phyloP scores from a whole-genome alignment of 1,140 invertebrate species.

The Hermetia illucens region DNA sequence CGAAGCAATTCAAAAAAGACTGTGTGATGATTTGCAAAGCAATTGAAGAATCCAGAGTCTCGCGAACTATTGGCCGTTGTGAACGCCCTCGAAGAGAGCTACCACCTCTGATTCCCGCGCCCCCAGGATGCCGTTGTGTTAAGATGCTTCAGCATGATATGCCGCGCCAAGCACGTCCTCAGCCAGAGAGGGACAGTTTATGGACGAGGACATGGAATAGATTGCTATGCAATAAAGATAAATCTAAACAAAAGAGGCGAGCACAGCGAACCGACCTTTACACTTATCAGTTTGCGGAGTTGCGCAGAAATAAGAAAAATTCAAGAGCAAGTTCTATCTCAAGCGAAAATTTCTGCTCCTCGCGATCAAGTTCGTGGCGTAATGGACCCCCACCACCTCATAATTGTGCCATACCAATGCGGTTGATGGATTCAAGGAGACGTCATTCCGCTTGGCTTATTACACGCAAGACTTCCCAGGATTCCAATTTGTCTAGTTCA shows the following conservation, averaged over 20 bases:
- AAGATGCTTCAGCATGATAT: conserved; percentile 40
- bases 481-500: conserved; percentile 74
- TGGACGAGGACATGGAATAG: conserved; percentile 15
- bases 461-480: conserved; percentile 76
- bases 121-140: conserved; percentile 46
- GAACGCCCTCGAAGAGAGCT: conserved; percentile 63
- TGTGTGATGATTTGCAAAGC: conserved; percentile 90
- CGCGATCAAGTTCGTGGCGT: conserved; percentile 65
- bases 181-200: conserved; percentile 15
- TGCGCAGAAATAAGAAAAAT: conserved; percentile 53
- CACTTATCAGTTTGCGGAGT: conserved; percentile 65
- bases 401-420: conserved; percentile 57
- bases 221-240: conserved; percentile 13
- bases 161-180: conserved; percentile 36
- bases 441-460: conserved; percentile 74
- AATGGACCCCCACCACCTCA: conserved; percentile 51
- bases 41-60: conserved; percentile 83
- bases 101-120: conserved; percentile 35
- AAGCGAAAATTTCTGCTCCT: conserved; percentile 79
- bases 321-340: conserved; percentile 68
- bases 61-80: conserved; percentile 70
- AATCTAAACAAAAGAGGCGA: conserved; percentile 19
- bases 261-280: conserved; percentile 44
- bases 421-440: conserved; percentile 50
- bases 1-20: conserved; percentile 96